Conservation (phyloP, 2,113 vertebrate genomes). For the Murina feae region DNA sequence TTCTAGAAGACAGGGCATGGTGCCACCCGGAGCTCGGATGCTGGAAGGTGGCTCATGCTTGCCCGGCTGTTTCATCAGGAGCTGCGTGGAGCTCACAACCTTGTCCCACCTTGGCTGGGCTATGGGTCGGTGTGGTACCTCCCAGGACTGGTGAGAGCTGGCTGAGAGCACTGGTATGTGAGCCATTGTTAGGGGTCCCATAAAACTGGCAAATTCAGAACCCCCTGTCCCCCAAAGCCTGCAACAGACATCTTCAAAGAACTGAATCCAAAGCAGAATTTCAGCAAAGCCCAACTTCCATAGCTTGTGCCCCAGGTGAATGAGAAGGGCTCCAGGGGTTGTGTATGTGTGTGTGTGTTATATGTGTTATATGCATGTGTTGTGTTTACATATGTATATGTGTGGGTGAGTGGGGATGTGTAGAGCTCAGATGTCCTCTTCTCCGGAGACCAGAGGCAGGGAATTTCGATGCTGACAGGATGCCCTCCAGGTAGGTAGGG, state of each 20-base stretch:
- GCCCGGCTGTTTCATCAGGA: background rate
- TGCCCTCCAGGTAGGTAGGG: background rate
- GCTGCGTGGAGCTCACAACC: background rate
- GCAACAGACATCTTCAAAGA: background rate
- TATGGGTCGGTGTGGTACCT: background rate
- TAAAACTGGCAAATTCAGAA: background rate
- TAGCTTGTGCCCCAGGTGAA: background rate
- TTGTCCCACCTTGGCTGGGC: background rate
- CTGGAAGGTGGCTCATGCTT: background rate
- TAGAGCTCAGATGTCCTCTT: background rate
- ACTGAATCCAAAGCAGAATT: background rate
- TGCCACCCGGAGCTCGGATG: background rate
- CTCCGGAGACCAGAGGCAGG: background rate
- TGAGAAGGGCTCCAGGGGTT: background rate
- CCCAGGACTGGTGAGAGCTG: background rate
- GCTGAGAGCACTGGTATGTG: background rate
- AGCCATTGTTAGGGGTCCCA: background rate
- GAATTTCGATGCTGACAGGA: background rate
- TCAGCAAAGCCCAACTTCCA: background rate
- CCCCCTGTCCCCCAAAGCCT: background rate
- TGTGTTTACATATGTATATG: background rate
- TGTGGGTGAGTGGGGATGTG: background rate
- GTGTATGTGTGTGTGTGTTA: background rate
- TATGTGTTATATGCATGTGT: background rate
- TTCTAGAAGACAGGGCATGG: background rate